Conservation (phyloP, 1,140 invertebrate genomes). For the Linepithema humile region DNA sequence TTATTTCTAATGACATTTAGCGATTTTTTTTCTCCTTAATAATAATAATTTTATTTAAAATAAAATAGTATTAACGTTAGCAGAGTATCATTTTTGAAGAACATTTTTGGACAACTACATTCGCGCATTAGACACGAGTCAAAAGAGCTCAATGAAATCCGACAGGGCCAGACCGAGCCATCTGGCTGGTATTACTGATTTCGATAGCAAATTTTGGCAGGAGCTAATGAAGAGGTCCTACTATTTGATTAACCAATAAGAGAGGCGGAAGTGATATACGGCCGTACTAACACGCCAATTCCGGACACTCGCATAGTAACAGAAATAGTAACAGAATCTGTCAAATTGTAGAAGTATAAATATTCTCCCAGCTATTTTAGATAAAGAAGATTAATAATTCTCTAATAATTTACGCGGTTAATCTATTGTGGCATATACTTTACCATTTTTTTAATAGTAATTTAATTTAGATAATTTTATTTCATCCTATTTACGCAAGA, state of each 20-base stretch:
- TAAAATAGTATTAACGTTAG: neutral
- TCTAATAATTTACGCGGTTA: neutral
- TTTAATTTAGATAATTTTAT: neutral
- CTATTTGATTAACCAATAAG: slow-evolving; percentile 73
- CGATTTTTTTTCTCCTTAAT: neutral
- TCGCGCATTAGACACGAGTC: slow-evolving; percentile 60
- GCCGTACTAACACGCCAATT: slow-evolving; percentile 22
- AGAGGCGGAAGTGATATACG: slow-evolving; percentile 39
- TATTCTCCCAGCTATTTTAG: too few species aligned
- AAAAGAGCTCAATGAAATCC: slow-evolving; percentile 10
- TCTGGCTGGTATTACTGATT: slow-evolving; percentile 66
- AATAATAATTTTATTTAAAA: slow-evolving; percentile 6
- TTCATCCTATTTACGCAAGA: neutral
- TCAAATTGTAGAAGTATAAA: too few species aligned
- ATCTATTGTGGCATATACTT: too few species aligned
- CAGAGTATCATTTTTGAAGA: neutral
- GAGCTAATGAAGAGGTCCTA: slow-evolving; percentile 65
- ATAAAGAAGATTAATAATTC: neutral
- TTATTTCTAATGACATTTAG: neutral
- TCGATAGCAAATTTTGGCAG: slow-evolving; percentile 38
- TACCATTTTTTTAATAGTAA: neutral
- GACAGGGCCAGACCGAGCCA: slow-evolving; percentile 52
- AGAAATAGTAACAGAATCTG: neutral
- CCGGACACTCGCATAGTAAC: neutral
- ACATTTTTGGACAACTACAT: slow-evolving; percentile 26